Percentiles rank a stretch among this genome's conserved stretches.
Evolutionary conservation across 2,888 invertebrate species (phyloP).

Genomic region (Phortica okadai): DNA sequence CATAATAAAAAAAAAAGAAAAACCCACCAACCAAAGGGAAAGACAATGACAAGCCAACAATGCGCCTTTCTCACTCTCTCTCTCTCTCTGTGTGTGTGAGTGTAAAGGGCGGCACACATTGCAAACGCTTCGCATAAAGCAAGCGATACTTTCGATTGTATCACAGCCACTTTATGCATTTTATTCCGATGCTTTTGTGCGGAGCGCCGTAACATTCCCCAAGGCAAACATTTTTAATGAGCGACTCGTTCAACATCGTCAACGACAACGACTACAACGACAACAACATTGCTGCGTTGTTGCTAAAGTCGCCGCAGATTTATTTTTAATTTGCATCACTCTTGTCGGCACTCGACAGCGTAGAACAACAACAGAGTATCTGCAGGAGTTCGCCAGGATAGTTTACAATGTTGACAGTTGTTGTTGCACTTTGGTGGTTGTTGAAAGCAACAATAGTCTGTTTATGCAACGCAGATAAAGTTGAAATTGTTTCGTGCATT

Average conservation of each 20-base stretch:
- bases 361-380: neutral
- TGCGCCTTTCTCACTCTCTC: no score
- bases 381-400: neutral
- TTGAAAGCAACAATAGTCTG: neutral
- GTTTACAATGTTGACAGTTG: constrained; percentile 24
- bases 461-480: neutral
- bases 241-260: neutral
- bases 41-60: neutral
- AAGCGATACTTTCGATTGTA: constrained; percentile 4
- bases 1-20: neutral
- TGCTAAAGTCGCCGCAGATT: constrained; percentile 11
- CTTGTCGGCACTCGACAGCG: neutral
- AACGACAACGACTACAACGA: neutral
- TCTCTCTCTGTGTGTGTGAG: neutral
- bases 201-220: neutral
- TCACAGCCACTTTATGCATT: constrained; percentile 13
- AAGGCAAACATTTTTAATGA: constrained; percentile 28
- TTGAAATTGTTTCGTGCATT: no score
- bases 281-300: neutral
- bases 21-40: neutral
- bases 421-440: constrained; percentile 9
- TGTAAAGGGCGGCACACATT: neutral
- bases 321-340: constrained; percentile 23
- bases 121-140: neutral
- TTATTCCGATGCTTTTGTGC: neutral